A percentile compares a stretch with the other conserved stretches of the same genome.
Conservation (phyloP, 2,888 invertebrate species). For the Sarcophaga variegata region DNA sequence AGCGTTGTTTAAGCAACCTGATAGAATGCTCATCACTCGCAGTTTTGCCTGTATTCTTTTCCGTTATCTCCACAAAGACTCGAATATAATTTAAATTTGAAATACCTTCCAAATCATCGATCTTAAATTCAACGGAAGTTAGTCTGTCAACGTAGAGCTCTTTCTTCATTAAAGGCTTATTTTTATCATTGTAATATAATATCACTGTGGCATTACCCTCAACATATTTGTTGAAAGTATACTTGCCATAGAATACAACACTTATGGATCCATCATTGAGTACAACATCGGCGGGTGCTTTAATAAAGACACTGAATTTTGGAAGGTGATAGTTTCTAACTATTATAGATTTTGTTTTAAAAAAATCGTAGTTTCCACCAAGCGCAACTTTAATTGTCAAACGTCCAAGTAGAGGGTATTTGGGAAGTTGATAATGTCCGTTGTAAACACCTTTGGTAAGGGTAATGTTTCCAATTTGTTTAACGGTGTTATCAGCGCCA, state of each 20-base stretch:
- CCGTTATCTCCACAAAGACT: neutral
- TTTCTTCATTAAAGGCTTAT: slow-evolving; percentile 81
- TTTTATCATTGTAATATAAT: neutral
- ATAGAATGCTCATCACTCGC: neutral
- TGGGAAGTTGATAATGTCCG: slow-evolving; percentile 89
- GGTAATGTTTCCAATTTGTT: slow-evolving; percentile 88
- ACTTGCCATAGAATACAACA: slow-evolving; percentile 82
- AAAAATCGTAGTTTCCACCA: slow-evolving; percentile 84
- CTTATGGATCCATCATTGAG: slow-evolving; percentile 82
- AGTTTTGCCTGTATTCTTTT: slow-evolving; percentile 8
- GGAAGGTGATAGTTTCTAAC: neutral
- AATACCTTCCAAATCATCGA: neutral
- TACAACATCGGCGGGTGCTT: slow-evolving; percentile 90
- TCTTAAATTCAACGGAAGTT: slow-evolving; percentile 88
- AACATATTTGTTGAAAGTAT: slow-evolving; percentile 93
- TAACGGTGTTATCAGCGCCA: slow-evolving; percentile 89
- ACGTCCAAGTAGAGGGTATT: slow-evolving; percentile 91
- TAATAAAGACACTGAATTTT: slow-evolving; percentile 85
- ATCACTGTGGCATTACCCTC: slow-evolving; percentile 87
- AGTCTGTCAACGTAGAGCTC: slow-evolving; percentile 92
- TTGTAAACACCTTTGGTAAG: slow-evolving; percentile 89
- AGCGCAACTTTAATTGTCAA: slow-evolving; percentile 91
- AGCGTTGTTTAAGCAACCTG: neutral
- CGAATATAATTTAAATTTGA: neutral
- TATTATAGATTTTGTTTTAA: slow-evolving; percentile 83